phyloP scores from a whole-genome alignment of 2,113 vertebrate species.

The human (Homo sapiens) region DNA sequence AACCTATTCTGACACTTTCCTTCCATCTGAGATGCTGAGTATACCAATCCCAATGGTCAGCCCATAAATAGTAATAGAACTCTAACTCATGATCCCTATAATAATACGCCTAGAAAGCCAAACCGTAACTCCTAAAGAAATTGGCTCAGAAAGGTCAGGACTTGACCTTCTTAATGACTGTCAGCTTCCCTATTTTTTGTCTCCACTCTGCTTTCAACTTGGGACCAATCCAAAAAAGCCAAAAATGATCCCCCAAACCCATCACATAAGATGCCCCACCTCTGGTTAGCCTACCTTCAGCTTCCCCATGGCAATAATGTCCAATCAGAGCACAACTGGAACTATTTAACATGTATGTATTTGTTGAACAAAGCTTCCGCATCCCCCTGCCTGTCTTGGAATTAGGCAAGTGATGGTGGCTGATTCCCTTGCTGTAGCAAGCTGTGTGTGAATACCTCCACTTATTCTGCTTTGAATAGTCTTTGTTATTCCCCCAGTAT shows the following conservation, averaged over 20 bases:
- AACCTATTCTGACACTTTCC: background rate
- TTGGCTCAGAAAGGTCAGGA: background rate
- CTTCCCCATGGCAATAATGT: background rate
- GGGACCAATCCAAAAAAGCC: background rate
- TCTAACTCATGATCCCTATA: background rate
- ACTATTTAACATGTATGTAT: background rate
- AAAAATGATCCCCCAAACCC: background rate
- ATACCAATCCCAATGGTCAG: background rate
- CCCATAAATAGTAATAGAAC: background rate
- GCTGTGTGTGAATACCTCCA: background rate
- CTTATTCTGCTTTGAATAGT: background rate
- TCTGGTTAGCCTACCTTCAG: background rate
- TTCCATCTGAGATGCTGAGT: background rate
- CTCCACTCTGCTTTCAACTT: background rate
- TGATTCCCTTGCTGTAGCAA: background rate
- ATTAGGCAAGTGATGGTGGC: background rate
- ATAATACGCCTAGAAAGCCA: background rate
- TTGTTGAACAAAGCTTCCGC: background rate
- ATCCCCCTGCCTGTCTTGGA: background rate
- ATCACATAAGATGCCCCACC: background rate
- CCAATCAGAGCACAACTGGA: background rate
- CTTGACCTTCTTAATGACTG: background rate
- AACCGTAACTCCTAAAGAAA: background rate
- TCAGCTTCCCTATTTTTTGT: background rate
- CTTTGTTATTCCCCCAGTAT: background rate